Evolutionary conservation across 2,113 vertebrate genomes (phyloP).

Genomic region (Semnopithecus entellus): DNA sequence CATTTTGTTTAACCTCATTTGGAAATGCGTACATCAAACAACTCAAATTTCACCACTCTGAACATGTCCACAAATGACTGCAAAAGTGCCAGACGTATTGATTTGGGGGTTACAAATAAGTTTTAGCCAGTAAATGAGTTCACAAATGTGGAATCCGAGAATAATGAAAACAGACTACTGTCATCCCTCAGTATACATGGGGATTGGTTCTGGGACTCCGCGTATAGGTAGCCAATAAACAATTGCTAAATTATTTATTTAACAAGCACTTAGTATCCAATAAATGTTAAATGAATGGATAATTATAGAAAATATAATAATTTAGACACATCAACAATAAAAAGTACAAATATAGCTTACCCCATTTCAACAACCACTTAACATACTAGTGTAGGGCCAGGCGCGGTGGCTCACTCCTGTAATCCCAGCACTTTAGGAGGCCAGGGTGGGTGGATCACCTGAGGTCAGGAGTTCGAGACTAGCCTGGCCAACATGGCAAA

Average conservation of each 20-base stretch:
- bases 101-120: neutral
- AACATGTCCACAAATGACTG: neutral
- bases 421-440: too few species aligned
- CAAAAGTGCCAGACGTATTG: neutral
- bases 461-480: too few species aligned
- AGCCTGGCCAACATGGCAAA: too few species aligned
- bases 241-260: neutral
- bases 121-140: neutral
- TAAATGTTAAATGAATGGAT: neutral
- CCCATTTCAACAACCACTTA: neutral
- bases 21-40: neutral
- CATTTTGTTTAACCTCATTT: neutral
- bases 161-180: neutral
- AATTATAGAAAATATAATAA: neutral
- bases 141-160: neutral
- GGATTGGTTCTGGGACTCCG: neutral
- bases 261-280: neutral
- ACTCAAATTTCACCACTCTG: neutral
- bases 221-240: neutral
- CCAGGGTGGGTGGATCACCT: too few species aligned
- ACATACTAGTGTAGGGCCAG: too few species aligned
- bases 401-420: fast-evolving
- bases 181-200: neutral
- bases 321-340: neutral
- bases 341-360: neutral